Evolutionary conservation across 1,140 invertebrate genomes (phyloP), one percentile per base, ranked within the genome.

Genomic region (Eriosoma lanigerum): DNA sequence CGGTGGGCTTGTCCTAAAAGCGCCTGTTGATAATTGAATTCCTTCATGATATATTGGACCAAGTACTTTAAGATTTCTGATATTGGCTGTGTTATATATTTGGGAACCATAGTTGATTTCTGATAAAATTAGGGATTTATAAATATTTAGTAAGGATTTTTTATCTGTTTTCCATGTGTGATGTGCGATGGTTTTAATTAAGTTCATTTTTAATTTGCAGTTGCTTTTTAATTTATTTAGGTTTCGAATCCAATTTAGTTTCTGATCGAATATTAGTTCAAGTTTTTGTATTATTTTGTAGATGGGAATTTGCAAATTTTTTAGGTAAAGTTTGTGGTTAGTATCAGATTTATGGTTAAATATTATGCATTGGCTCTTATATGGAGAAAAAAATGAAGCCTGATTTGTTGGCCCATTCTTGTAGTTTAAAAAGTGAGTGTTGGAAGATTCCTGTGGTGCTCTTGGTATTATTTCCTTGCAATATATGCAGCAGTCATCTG

Each of bases 121-220:
- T 58, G 56, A 58, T 58, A 58, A 12, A 15, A 58, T 26, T 58
- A 58, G 24, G 2, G 62, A 19, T 66, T 66, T 66, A 44, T 66
- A 66, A 26, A 64, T 26, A 5, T 19, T 29, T 26, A 32, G 19
- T 1, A 64, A 64, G 9, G 60, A 29, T 0, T 64, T 64, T 64
- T 64, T 64, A 0, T 64, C 17, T 44, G 32, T 29, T 44, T 29
- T 29, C 32, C 62, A 66, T 38, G 19, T 66, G 10, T n/a, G 62
- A 6, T 66, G 0, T 0, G 29, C 15, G 0, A 66, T 15, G n/a
- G 62, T 66, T 66, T 66, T 66, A 1, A 66, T 44, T 3, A 66
- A 0, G 3, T 44, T 44, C 62, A 44, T 9, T 66, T 21, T 66
- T 0, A 1, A 15, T n/a, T 44, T 66, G 8, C 17, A 62, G 8